Conservation (phyloP, 2,888 invertebrate species). For the Ennomos quercinarius region DNA sequence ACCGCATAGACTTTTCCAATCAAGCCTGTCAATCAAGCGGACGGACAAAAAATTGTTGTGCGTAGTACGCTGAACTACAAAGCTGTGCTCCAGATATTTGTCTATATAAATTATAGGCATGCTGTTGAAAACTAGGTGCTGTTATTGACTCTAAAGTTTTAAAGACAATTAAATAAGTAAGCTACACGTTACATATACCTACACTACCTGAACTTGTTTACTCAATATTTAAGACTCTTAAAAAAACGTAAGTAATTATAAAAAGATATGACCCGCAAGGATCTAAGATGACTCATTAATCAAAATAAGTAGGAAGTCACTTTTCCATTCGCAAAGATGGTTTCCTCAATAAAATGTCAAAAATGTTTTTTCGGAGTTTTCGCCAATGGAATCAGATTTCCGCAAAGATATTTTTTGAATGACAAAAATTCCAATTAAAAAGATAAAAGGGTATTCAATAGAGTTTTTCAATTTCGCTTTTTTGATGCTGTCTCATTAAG, state of each 20-base stretch:
- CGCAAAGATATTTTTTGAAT: conserved; percentile 27
- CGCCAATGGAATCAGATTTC: conserved; percentile 6
- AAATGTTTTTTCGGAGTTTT: conserved; percentile 2
- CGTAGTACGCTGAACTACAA: not conserved
- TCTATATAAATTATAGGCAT: too few relatives aligned
- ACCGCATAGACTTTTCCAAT: conserved; percentile 8
- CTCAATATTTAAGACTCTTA: too few relatives aligned
- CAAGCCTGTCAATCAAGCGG: conserved; percentile 5
- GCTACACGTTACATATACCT: too few relatives aligned
- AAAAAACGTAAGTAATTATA: too few relatives aligned
- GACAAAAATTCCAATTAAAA: conserved; percentile 38
- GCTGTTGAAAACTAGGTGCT: too few relatives aligned
- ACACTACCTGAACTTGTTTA: too few relatives aligned
- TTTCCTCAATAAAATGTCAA: conserved; percentile 2
- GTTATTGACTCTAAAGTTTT: too few relatives aligned
- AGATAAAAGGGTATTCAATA: conserved; percentile 24
- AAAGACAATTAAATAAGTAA: too few relatives aligned
- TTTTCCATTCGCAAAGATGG: not conserved
- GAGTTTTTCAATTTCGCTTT: conserved; percentile 20
- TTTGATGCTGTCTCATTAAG: conserved; percentile 23
- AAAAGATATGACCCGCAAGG: too few relatives aligned
- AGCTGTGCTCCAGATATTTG: too few relatives aligned
- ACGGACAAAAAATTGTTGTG: conserved; percentile 6
- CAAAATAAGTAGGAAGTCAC: not conserved
- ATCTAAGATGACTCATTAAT: too few relatives aligned